phyloP scores from a whole-genome alignment of 2,888 invertebrate genomes.

The Galeopsomyia nigrocyanea region DNA sequence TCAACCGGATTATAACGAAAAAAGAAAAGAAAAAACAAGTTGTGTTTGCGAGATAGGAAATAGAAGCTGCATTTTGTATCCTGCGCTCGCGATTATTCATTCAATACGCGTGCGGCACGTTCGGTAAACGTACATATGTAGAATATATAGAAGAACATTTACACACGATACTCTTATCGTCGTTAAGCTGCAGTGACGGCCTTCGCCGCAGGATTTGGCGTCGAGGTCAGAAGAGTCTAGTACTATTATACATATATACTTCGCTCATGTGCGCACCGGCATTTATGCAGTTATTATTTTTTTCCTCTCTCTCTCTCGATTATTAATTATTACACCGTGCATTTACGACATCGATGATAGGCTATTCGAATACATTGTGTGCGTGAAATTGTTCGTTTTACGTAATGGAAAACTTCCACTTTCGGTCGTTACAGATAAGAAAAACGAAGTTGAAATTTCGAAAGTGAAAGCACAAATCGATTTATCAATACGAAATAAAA shows the following conservation, averaged over 20 bases:
- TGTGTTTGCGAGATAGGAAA: neutral
- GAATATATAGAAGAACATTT: slow-evolving; percentile 48
- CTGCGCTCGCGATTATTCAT: neutral
- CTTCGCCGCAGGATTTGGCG: slow-evolving; percentile 59
- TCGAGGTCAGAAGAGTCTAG: slow-evolving; percentile 57
- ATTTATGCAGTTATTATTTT: slow-evolving; percentile 24
- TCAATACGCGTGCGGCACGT: slow-evolving; percentile 3
- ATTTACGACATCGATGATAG: no score
- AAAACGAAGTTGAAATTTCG: no score
- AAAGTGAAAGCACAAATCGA: no score
- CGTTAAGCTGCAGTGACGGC: slow-evolving; percentile 53
- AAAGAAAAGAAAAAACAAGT: neutral
- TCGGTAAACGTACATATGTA: neutral
- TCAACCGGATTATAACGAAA: neutral
- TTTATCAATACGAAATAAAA: no score
- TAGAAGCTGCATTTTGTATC: neutral
- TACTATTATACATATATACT: no score
- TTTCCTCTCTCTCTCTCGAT: slow-evolving; percentile 25
- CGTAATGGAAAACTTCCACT: no score
- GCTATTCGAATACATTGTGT: no score
- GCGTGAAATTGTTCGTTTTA: no score
- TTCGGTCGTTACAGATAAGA: no score
- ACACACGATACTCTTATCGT: slow-evolving; percentile 49
- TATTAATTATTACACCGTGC: no score
- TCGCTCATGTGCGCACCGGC: slow-evolving; percentile 39